Evolutionary conservation across 2,888 invertebrate genomes (phyloP), one percentile per base, ranked within the genome.

Genomic region (Dryocosmus kuriphilus): DNA sequence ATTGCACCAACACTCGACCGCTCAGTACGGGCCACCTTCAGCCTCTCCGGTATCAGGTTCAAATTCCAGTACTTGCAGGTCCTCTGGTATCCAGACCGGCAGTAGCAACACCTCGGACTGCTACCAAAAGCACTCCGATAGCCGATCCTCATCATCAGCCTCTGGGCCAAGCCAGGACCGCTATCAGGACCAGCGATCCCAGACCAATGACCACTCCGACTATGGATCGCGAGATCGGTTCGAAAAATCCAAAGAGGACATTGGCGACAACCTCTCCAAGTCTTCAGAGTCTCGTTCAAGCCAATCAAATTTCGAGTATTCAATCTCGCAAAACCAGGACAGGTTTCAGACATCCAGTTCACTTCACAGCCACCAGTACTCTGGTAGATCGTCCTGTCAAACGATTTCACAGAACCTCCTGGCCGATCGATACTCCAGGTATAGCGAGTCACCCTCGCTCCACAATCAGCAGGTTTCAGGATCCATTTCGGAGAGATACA

Each of bases 111-210:
- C 92, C 88, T 88, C 90, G 87, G 92, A 92, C 88, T 91, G 92
- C 91, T 93, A 92, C 85, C 91, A 91, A 90, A 92, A 92, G 91
- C 84, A 83, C 60, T 92, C 93, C 91, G 92, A 92, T 83, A 89
- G 91, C 74, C 86, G 87, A 67, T 77, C 81, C 75, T 74, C 80
- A 16, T 79, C 82, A 30, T 81, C 81, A 62, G 78, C 81, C 74
- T 80, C 84, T 77, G 19, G 61, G 22, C 51, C 71, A 11, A 74
- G n/a, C 27, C 74, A 76, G 38, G 46, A 67, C 16, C 60, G 38
- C 32, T 61, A 38, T 51, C 65, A 38, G 8, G 71, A 60, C 30
- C 85, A 81, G 80, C 82, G 71, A 63, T 79, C 82, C 41, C 74
- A 79, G 67, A 83, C 82, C 79, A 80, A 82, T 92, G 93, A 91